These are phyloP conservation scores for Ctenicera cuprea DNA, from an alignment of 2,888 invertebrate genomes.

Conservation along the genomic window DNA sequence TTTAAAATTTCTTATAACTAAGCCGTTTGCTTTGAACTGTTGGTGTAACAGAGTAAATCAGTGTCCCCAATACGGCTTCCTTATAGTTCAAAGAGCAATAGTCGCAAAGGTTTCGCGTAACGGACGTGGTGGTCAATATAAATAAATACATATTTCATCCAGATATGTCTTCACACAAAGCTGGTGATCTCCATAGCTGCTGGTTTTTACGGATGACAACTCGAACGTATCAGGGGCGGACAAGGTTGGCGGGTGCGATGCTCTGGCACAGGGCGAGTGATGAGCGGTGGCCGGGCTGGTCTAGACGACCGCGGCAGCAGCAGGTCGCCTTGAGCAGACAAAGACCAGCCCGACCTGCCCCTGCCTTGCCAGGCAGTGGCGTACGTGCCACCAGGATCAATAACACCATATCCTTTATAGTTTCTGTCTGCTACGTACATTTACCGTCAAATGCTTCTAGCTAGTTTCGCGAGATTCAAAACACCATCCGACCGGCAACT, in stretches of 20 bases:
- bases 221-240: conserved; percentile 52
- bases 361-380: conserved; percentile 61
- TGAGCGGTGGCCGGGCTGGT: conserved; percentile 54
- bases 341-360: conserved; percentile 60
- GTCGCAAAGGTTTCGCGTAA: conserved; percentile 9
- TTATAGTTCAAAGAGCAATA: conserved; percentile 32
- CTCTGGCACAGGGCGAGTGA: conserved; percentile 50
- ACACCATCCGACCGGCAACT: conserved; percentile 13
- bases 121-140: conserved; percentile 9
- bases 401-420: conserved; percentile 52
- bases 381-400: conserved; percentile 60
- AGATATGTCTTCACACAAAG: not conserved
- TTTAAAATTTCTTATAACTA: too few species aligned
- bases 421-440: conserved; percentile 43
- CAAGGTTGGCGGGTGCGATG: conserved; percentile 59
- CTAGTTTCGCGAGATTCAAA: conserved; percentile 33
- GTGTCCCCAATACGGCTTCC: not conserved
- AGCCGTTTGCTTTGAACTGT: too few species aligned
- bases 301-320: conserved; percentile 55
- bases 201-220: conserved; percentile 28
- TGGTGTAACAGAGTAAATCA: too few species aligned
- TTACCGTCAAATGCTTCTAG: conserved; percentile 25
- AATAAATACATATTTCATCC: not conserved
- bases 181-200: not conserved
- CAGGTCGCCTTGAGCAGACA: conserved; percentile 61